Evolutionary conservation across 1,140 invertebrate species (phyloP).

Genomic region (Bombus ignitus): DNA sequence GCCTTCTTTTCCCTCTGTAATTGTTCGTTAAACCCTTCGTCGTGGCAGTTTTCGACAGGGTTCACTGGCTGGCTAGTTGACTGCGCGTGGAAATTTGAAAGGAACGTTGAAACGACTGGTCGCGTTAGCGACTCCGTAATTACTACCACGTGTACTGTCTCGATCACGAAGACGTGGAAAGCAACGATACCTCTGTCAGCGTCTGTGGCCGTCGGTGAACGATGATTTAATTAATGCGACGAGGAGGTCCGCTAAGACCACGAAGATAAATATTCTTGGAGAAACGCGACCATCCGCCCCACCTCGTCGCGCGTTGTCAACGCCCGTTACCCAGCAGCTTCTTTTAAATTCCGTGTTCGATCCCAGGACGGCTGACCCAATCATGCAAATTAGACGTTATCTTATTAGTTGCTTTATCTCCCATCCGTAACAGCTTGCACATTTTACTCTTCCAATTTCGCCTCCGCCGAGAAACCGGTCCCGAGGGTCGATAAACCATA

Average conservation of each 20-base stretch:
- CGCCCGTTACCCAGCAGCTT: conserved; percentile 1
- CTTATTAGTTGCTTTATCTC: conserved; percentile 56
- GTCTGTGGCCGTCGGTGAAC: no score
- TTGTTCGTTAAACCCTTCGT: conserved; percentile 43
- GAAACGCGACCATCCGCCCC: neutral
- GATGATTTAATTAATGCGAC: conserved; percentile 28
- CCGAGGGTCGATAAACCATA: conserved; percentile 58
- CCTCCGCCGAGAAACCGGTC: conserved; percentile 29
- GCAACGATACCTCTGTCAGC: neutral
- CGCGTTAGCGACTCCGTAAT: neutral
- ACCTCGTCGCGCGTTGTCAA: conserved; percentile 11
- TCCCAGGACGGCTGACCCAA: conserved; percentile 46
- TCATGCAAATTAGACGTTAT: conserved; percentile 57
- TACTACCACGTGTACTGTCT: neutral
- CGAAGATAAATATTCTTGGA: conserved; percentile 16
- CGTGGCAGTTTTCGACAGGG: conserved; percentile 25
- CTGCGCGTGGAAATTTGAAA: conserved; percentile 29
- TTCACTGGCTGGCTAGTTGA: neutral
- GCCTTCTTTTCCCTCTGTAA: conserved; percentile 5
- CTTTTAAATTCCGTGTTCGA: conserved; percentile 50
- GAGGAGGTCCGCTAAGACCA: neutral
- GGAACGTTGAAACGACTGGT: neutral
- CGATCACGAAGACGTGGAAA: neutral
- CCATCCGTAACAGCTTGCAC: conserved; percentile 51
- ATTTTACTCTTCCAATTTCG: conserved; percentile 56